phyloP scores from a whole-genome alignment of 2,797 vertebrate species.

The Hozukius guyotensis region DNA sequence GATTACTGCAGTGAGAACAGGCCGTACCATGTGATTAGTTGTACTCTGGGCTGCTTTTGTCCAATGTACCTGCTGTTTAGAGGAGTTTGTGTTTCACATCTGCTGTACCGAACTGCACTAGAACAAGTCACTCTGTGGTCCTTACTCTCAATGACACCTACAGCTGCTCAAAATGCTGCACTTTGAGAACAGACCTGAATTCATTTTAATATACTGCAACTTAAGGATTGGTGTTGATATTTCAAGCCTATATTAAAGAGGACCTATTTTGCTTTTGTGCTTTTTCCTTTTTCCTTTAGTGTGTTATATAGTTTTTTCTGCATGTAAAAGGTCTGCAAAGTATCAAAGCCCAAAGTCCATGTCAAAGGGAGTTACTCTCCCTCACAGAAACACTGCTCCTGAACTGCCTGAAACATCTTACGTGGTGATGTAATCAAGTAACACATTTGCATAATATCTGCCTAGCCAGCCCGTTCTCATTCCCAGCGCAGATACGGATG shows the following conservation, averaged over 20 bases:
- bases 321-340: not conserved
- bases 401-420: too few relatives aligned
- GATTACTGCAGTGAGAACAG: constrained; percentile 12
- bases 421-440: not conserved
- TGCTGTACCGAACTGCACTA: not conserved
- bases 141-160: not conserved
- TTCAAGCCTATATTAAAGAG: not conserved
- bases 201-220: not conserved
- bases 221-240: not conserved
- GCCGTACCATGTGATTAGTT: not conserved
- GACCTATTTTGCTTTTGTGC: not conserved
- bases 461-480: too few relatives aligned
- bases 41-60: not conserved
- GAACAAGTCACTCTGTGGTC: constrained; percentile 14
- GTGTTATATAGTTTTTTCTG: not conserved
- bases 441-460: not conserved
- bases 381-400: not conserved
- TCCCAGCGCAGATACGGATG: too few relatives aligned
- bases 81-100: constrained; percentile 9
- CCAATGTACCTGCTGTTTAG: constrained; percentile 2
- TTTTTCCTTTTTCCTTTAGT: not conserved
- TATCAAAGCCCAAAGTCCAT: not conserved
- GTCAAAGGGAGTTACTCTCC: not conserved
- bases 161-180: constrained; percentile 17
- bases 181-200: not conserved